Evolutionary conservation across 2,113 vertebrate species (phyloP), one percentile per base, ranked within the genome.

Genomic region (Oenanthe melanoleuca): DNA sequence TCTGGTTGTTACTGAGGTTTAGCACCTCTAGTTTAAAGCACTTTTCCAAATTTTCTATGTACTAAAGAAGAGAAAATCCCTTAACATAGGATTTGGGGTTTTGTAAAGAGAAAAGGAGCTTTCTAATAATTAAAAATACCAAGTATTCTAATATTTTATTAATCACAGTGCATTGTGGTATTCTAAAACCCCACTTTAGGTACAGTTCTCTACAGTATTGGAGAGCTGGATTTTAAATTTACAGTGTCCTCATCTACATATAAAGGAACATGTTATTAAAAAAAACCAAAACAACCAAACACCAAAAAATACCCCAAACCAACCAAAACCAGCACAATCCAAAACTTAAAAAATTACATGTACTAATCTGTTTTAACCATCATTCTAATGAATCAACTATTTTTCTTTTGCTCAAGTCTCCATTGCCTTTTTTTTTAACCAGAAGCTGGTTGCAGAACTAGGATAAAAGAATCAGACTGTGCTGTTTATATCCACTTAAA

Each of bases 41-140:
- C 84, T 98, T 98, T 44, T 99, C 98, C 96, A 99, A 96, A 83
- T 99, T 98, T 97, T 99, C 98, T 74, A 99, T 99, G 82, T 98
- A 98, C 99, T 99, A 77, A 52, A 97, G 60, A 91, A 86, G 0
- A 95, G 34, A 89, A 83, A 77, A 88, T 40, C 25, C 14, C 17
- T 88, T 72, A 82, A 33, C 26, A n/a, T 8, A 87, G 25, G 22
- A 26, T 57, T 28, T 64, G 40, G 8, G 2, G 0, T 34, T 55
- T 72, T 67, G 70, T 3, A 25, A 82, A 82, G 21, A 81, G 18
- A 84, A 73, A 53, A 21, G 11, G n/a, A 70, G 11, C 49, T 80
- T 92, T 77, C 28, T 42, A 21, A 10, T 63, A 2, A 60, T 37
- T 71, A 13, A 56, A 78, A 71, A 14, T 13, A 33, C 9, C 13